Evolutionary conservation across 2,888 invertebrate genomes (phyloP).

Genomic region (Xanthorhoe designata): DNA sequence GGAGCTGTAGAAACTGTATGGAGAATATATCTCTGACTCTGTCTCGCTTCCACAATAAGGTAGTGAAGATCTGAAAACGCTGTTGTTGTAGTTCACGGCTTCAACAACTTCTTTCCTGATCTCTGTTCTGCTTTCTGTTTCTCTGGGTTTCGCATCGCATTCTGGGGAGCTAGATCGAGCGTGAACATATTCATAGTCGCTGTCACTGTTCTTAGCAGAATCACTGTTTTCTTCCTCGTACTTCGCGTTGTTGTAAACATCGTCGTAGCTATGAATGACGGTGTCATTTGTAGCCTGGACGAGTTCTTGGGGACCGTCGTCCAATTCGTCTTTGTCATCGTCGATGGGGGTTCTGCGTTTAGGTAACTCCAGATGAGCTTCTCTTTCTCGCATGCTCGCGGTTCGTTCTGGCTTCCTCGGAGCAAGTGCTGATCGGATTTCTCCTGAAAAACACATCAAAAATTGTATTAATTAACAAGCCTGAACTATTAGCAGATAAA

Average conservation of each 20-base stretch:
- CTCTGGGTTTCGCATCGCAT: slow-evolving; percentile 85
- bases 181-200: slow-evolving; percentile 88
- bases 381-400: slow-evolving; percentile 93
- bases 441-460: slow-evolving; percentile 83
- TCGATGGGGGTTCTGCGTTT: slow-evolving; percentile 79
- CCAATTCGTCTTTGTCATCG: slow-evolving; percentile 83
- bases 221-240: slow-evolving; percentile 78
- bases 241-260: slow-evolving; percentile 78
- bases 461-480: slow-evolving; percentile 34
- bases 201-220: slow-evolving; percentile 84
- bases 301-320: slow-evolving; percentile 74
- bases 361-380: slow-evolving; percentile 87
- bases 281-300: slow-evolving; percentile 80
- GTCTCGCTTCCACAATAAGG: slow-evolving; percentile 94
- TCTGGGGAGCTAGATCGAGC: slow-evolving; percentile 89
- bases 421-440: slow-evolving; percentile 92
- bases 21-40: slow-evolving; percentile 93
- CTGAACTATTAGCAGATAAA: background rate
- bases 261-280: slow-evolving; percentile 80
- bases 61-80: slow-evolving; percentile 88
- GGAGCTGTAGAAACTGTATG: slow-evolving; percentile 91
- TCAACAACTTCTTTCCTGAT: slow-evolving; percentile 64
- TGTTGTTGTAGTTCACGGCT: slow-evolving; percentile 86
- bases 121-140: slow-evolving; percentile 62
- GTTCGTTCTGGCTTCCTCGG: slow-evolving; percentile 94